Evolutionary conservation across 23 tunicate genomes (phyloP), one percentile per base, ranked within the genome.

Genomic region (Ascidia mentula): DNA sequence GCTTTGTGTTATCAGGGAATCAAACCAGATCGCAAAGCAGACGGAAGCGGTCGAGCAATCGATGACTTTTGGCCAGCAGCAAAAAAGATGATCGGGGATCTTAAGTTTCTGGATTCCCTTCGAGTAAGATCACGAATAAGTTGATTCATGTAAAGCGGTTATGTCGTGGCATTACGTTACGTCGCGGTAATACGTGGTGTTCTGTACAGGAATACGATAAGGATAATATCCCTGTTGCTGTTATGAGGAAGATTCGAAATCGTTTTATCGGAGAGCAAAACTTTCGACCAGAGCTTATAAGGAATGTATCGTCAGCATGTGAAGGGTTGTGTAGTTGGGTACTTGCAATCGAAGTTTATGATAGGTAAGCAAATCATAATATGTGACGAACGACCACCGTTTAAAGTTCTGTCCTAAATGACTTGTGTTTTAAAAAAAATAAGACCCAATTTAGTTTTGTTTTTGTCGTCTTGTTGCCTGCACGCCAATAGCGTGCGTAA

Each of bases 31-130:
- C 87, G 89, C 15, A 91, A 91, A 82, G 77, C 90, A 31, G 97
- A 91, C 46, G 89, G 87, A 32, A 91, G 81, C 31, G 97, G 97
- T 0, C 46, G 97, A 72, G 89, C 90, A 9, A 24, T 69, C 39
- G 97, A 91, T 82, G 97, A 91, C 72, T 91, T 75, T 74, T 91
- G 97, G 97, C 97, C 97, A 36, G 90, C 97, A 38, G 90, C 97
- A 15, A 91, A 82, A 32, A 91, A 91, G 59, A 91, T 91, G 97
- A 69, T 91, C 20, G 97, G 97, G 22, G 97, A 91, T 31, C 38
- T 91, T 76, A 91, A 86, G 45, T 86, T 91, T 38, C 72, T 91
- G 31, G 97, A 91, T 36, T 91, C 97, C 5, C 70, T 91, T 0
- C 45, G 80, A 72, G 97, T 85, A 77, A 78, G 77, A 26, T 74